phyloP scores from a whole-genome alignment of 64 coral and sea anemone species.

The Cladopsammia gracilis region DNA sequence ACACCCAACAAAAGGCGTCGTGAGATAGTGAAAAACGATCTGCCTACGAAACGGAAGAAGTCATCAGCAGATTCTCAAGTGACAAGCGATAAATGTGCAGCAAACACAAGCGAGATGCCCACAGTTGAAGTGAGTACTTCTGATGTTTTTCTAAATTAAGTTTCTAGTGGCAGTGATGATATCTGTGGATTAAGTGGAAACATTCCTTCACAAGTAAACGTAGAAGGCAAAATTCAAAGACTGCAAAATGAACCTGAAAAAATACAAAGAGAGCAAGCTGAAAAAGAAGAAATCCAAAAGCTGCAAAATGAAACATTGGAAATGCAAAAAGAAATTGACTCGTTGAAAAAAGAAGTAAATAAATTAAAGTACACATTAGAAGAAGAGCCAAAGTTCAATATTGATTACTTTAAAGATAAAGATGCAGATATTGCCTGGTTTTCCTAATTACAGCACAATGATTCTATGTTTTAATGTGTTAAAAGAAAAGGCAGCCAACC shows the following conservation, averaged over 20 bases:
- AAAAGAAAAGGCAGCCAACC: too few species aligned
- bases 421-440: too few species aligned
- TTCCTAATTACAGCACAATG: too few species aligned
- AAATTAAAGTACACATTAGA: background rate
- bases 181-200: background rate
- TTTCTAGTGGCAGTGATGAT: background rate
- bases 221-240: background rate
- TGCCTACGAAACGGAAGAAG: slow-evolving; percentile 13
- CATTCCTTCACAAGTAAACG: background rate
- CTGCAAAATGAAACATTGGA: background rate
- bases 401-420: too few species aligned
- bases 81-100: slow-evolving; percentile 28
- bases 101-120: slow-evolving; percentile 29
- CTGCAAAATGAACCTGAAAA: background rate
- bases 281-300: slow-evolving; percentile 3
- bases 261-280: background rate
- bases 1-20: slow-evolving; percentile 10
- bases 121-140: slow-evolving; percentile 34
- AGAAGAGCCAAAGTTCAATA: too few species aligned
- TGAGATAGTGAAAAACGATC: slow-evolving; percentile 64
- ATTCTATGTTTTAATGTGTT: too few species aligned
- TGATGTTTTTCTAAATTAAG: background rate
- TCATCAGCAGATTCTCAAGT: background rate
- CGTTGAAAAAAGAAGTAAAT: background rate
- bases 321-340: background rate